Evolutionary conservation across 2,888 invertebrate species (phyloP), one percentile per base, ranked within the genome.

Genomic region (Hermaeophaga mercurialis): DNA sequence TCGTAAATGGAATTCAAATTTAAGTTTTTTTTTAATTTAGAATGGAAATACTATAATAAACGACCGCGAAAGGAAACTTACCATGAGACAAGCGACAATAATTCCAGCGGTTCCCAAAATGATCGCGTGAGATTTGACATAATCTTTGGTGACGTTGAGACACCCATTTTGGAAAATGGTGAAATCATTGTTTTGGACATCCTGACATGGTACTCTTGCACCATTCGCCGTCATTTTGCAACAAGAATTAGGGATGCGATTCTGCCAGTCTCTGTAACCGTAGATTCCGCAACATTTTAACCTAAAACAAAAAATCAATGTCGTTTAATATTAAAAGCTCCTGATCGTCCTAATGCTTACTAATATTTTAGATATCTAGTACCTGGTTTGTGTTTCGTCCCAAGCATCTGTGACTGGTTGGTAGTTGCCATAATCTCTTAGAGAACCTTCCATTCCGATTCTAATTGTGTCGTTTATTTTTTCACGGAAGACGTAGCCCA

Each of bases 401-500:
- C 95, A 96, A 0, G 94, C 88, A 54, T 85, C 83, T 1, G 89
- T 90, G 55, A 90, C 85, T 59, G 87, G 84, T 39, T 83, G 82
- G 59, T 84, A 83, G 12, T 82, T 82, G 41, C 88, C 88, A 74
- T 93, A 93, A 61, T 85, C 82, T 5, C 86, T 85, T 68, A 93
- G 83, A 1, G 91, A 84, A 12, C 87, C 86, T 63, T 83, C 82
- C 90, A 94, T 88, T 78, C 90, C 88, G 65, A 89, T 85, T 70
- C 88, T 85, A 76, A 93, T 82, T 0, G 89, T 87, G 38, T 84
- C 83, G 48, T 86, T 79, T 24, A 95, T 90, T 77, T 94, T 90
- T 72, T 89, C 89, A 38, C 92, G 84, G 80, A 94, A 96, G 45
- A 95, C 93, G 75, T 93, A 94, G 49, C 92, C 91, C 53, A 96